Conservation (phyloP, 1,140 invertebrate genomes). For the Drosophila baimaii region DNA sequence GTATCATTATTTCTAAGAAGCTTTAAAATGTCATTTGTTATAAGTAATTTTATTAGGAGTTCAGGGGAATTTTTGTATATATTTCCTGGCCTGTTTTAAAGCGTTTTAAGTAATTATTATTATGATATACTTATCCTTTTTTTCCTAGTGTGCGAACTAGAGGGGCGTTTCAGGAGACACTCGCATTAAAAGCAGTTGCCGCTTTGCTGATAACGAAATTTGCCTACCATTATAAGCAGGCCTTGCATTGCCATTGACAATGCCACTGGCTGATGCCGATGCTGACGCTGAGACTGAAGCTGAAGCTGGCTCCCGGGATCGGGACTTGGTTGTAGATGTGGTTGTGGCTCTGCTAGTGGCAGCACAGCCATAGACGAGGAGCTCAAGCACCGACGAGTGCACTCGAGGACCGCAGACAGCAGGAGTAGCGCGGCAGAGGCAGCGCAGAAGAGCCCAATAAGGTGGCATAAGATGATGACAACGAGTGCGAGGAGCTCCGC, state of each 20-base stretch:
- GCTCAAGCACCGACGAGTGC: conserved; percentile 66
- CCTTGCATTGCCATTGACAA: conserved; percentile 50
- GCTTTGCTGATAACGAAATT: conserved; percentile 78
- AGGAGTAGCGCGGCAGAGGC: conserved; percentile 18
- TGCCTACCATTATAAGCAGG: conserved; percentile 79
- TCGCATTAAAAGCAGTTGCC: conserved; percentile 74
- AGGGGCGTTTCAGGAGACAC: conserved; percentile 21
- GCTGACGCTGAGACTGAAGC: conserved; percentile 6
- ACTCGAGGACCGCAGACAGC: conserved; percentile 56
- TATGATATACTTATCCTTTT: too few species aligned
- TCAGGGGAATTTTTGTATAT: too few species aligned
- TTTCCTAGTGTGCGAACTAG: not conserved
- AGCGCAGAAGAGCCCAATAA: conserved; percentile 38
- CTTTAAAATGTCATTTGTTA: too few species aligned
- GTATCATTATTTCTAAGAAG: too few species aligned
- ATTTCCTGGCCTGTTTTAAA: too few species aligned
- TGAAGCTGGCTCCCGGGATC: conserved; percentile 5
- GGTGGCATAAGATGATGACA: conserved; percentile 69
- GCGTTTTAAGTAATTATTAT: not conserved
- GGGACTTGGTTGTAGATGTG: conserved; percentile 12
- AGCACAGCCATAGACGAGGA: conserved; percentile 46
- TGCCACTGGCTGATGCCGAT: conserved; percentile 15
- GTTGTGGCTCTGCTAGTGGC: conserved; percentile 48
- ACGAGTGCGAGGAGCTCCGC: conserved; percentile 47
- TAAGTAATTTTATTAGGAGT: too few species aligned